These are phyloP conservation scores for Salvelinus alpinus DNA, from an alignment of 2,113 vertebrate genomes.

Conservation along the genomic window DNA sequence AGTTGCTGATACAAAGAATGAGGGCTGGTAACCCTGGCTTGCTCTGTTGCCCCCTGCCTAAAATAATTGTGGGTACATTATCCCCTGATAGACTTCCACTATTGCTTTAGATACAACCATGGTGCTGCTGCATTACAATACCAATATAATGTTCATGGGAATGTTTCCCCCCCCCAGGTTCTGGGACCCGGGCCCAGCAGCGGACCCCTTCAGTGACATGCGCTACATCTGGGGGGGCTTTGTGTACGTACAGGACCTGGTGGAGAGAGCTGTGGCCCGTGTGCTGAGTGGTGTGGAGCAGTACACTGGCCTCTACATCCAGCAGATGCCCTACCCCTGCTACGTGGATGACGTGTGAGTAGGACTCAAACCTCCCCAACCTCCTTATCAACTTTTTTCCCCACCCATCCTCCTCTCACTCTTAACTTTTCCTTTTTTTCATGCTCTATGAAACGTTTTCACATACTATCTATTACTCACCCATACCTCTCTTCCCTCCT, in stretches of 20 bases:
- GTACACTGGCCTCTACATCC: conserved; percentile 77
- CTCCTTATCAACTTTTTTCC: neutral
- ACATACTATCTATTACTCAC: neutral
- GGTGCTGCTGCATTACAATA: too few relatives aligned
- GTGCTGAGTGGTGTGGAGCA: conserved; percentile 67
- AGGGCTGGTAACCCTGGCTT: too few relatives aligned
- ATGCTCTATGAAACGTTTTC: too few relatives aligned
- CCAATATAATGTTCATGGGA: neutral
- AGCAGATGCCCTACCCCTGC: conserved; percentile 94
- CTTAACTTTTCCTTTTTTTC: neutral
- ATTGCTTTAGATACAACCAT: too few relatives aligned
- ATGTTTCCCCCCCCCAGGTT: conserved; percentile 70
- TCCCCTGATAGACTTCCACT: too few relatives aligned
- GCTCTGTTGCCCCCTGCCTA: too few relatives aligned
- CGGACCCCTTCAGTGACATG: conserved; percentile 82
- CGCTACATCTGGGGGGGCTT: conserved; percentile 89
- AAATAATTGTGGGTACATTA: too few relatives aligned
- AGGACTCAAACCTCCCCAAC: neutral
- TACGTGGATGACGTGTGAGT: conserved; percentile 87
- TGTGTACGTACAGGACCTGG: conserved; percentile 88
- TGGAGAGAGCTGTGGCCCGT: conserved; percentile 79
- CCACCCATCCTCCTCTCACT: neutral
- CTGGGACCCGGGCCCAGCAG: conserved; percentile 85
- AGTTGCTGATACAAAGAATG: too few relatives aligned
- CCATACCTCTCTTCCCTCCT: neutral